Percentiles rank a stretch among this genome's conserved stretches.
Evolutionary conservation across 1,140 invertebrate species (phyloP).

Genomic region (Proales similis): DNA sequence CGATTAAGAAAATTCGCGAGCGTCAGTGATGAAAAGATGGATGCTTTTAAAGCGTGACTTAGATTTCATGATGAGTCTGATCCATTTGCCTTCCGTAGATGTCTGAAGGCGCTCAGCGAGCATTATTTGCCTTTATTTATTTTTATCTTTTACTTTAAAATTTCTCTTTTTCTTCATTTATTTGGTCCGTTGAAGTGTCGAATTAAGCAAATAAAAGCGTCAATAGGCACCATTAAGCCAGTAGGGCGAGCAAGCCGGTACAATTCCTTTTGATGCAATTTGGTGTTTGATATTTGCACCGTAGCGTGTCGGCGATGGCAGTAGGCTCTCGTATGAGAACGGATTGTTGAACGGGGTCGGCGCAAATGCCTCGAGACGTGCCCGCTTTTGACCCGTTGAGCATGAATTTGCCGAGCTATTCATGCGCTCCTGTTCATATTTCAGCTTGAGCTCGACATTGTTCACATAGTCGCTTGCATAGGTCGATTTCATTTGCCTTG

Average conservation of each 20-base stretch:
- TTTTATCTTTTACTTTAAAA: too few species aligned
- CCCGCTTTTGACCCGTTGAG: too few species aligned
- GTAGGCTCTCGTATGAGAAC: constrained; percentile 31
- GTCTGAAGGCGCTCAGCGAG: too few species aligned
- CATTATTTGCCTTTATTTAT: too few species aligned
- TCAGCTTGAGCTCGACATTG: constrained; percentile 29
- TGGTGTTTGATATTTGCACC: constrained; percentile 16
- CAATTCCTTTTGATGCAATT: neutral
- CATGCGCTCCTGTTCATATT: constrained; percentile 22
- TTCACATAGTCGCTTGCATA: constrained; percentile 30
- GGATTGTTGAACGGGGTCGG: constrained; percentile 18
- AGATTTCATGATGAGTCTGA: constrained; percentile 27
- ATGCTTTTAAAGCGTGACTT: constrained; percentile 15
- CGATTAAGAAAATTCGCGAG: too few species aligned
- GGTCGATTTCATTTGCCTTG: constrained; percentile 34
- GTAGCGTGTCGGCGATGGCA: constrained; percentile 5
- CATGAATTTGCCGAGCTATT: constrained; percentile 9
- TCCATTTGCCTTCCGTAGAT: constrained; percentile 39
- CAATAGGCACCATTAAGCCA: too few species aligned
- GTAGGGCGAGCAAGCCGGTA: constrained; percentile 15
- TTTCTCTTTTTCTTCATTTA: too few species aligned
- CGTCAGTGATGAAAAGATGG: constrained; percentile 38
- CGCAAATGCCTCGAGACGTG: too few species aligned
- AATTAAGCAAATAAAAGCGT: too few species aligned
- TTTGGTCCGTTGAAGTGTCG: too few species aligned